Evolutionary conservation across 2,797 vertebrate species (phyloP).

Genomic region (Coregonus suidteri): DNA sequence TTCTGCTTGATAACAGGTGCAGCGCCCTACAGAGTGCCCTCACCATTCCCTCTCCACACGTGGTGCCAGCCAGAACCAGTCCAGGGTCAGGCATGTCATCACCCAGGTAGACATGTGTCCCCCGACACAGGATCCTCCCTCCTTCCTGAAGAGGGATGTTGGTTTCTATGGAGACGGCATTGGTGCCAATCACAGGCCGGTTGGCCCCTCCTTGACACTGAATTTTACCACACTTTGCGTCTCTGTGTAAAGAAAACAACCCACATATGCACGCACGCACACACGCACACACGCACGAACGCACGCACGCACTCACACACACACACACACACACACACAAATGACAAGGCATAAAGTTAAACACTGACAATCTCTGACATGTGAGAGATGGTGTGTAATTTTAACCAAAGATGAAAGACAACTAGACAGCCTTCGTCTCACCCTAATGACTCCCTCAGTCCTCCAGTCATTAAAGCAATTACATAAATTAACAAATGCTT

Average conservation of each 20-base stretch:
- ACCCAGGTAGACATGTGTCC: conserved; percentile 95
- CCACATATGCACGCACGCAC: conserved; percentile 4
- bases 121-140: conserved; percentile 90
- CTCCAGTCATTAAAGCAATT: conserved; percentile 61
- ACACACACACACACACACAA: conserved; percentile 5
- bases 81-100: conserved; percentile 98
- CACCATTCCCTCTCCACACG: conserved; percentile 92
- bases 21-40: conserved; percentile 48
- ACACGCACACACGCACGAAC: conserved; percentile 1
- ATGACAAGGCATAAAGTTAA: conserved; percentile 8
- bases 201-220: conserved; percentile 98
- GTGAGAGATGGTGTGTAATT: conserved; percentile 25
- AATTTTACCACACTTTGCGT: conserved; percentile 97
- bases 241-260: conserved; percentile 72
- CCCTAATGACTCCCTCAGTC: conserved; percentile 26
- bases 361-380: conserved; percentile 39
- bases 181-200: conserved; percentile 94
- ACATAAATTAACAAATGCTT: conserved; percentile 63
- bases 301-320: neutral
- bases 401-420: conserved; percentile 36
- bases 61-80: conserved; percentile 92
- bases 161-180: conserved; percentile 98
- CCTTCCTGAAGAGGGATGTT: conserved; percentile 95
- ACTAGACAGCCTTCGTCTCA: conserved; percentile 21
- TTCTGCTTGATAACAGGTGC: neutral